Base-by-base conservation (phyloP, 2,113 vertebrate genomes). In the Dromas ardeola region DNA sequence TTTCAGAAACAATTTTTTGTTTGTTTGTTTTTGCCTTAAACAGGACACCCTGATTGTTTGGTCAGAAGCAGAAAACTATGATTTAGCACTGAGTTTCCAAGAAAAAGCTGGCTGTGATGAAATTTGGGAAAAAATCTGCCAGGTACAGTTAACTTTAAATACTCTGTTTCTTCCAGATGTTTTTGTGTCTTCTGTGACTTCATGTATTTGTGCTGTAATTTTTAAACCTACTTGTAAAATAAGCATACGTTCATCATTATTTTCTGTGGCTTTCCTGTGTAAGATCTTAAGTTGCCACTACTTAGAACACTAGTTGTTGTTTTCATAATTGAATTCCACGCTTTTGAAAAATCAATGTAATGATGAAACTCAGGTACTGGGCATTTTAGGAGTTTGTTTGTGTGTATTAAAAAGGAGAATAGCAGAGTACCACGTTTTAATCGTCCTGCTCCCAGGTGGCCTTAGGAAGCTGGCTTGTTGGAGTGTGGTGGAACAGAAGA, bases 91-190 rank as follows among this genome's bases (percentile, higher is more conserved):
- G 93, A 99, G 99, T 98, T 99, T 99, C 97, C 99, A 99, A 98
- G 99, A 99, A 96, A 99, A 99, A 96, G 99, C 99, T 93, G 99
- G 99, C 91, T 99, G 99, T 90, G 99, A 99, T 99, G 99, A 99
- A 97, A 99, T 99, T 95, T 99, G 99, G 99, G 99, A 99, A 96
- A 99, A 99, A 98, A 99, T 99, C 95, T 99, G 99, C 97, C 99
- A 99, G 99, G 99, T 99, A 98, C 93, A 70, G 13, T 96, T 67
- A 56, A 74, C 10, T 26, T 91, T n/a, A 70, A n/a, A 29, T 78
- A 53, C 15, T 27, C 45, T 26, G 2, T 55, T 65, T 66, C 36
- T 87, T 87, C 27, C 55, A 73, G 29, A 3, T 73, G 6, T 55
- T 91, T 40, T 30, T 15, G 26, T 53, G 15, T 79, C 23, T 76